phyloP scores from a whole-genome alignment of 2,888 invertebrate genomes.

The Shargacucullia verbasci region DNA sequence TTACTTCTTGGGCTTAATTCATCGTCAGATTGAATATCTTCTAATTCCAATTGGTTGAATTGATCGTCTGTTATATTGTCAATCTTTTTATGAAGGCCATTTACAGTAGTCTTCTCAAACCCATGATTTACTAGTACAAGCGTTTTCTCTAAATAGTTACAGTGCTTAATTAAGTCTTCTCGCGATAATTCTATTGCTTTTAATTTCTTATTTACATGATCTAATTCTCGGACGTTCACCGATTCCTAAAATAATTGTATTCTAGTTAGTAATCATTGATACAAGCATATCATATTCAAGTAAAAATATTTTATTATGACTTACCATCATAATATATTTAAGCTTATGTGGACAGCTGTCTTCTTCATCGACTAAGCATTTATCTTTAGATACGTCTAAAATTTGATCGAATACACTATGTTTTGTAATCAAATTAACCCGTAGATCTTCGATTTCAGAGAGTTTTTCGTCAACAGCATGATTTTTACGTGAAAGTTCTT shows the following conservation, averaged over 20 bases:
- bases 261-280: constrained; percentile 4
- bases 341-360: constrained; percentile 78
- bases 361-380: constrained; percentile 70
- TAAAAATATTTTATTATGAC: constrained; percentile 3
- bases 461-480: constrained; percentile 72
- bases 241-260: constrained; percentile 71
- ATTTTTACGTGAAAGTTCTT: constrained; percentile 73
- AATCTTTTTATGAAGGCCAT: constrained; percentile 39
- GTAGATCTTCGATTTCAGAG: constrained; percentile 78
- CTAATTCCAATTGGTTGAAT: constrained; percentile 63
- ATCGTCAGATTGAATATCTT: constrained; percentile 78
- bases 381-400: constrained; percentile 71
- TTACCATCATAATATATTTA: constrained; percentile 73
- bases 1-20: constrained; percentile 73
- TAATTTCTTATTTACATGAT: constrained; percentile 73
- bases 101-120: constrained; percentile 61
- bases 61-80: constrained; percentile 40
- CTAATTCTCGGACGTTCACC: constrained; percentile 70
- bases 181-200: constrained; percentile 69
- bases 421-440: constrained; percentile 74
- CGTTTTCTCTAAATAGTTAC: constrained; percentile 74
- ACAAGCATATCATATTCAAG: background rate
- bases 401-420: constrained; percentile 80
- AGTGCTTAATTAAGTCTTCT: constrained; percentile 70
- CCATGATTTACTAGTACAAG: constrained; percentile 77